These are phyloP conservation scores for Melanotaenia nigrans DNA, from an alignment of 2,797 vertebrate species.

Conservation along the genomic window DNA sequence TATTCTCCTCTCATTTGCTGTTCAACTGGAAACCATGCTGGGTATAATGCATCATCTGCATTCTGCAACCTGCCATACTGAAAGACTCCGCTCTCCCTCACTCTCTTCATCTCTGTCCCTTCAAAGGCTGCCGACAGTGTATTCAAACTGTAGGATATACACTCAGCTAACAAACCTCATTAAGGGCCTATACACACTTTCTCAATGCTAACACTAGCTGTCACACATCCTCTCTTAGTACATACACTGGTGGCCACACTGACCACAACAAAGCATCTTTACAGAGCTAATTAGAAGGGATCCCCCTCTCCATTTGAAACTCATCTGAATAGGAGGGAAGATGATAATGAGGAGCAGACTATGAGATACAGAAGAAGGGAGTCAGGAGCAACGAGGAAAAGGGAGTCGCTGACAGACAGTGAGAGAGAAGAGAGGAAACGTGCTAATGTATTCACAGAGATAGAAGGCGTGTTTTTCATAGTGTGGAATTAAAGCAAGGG, in stretches of 20 bases:
- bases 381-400: conserved; percentile 46
- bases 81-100: conserved; percentile 62
- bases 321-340: conserved; percentile 79
- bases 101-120: conserved; percentile 74
- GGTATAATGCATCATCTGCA: conserved; percentile 78
- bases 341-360: conserved; percentile 66
- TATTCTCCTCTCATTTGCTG: conserved; percentile 61
- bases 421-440: conserved; percentile 43
- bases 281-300: conserved; percentile 85
- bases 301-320: conserved; percentile 74
- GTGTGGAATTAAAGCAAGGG: conserved; percentile 67
- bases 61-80: conserved; percentile 67
- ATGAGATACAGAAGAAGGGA: conserved; percentile 65
- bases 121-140: conserved; percentile 77
- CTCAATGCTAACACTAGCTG: conserved; percentile 81
- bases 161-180: conserved; percentile 81
- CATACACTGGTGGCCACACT: conserved; percentile 76
- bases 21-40: conserved; percentile 63
- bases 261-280: conserved; percentile 80
- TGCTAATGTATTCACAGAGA: conserved; percentile 58
- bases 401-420: conserved; percentile 24
- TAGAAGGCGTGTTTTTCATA: conserved; percentile 45
- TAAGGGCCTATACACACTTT: conserved; percentile 77
- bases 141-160: conserved; percentile 81
- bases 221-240: conserved; percentile 79